A percentile compares a stretch with the other conserved stretches of the same genome.
These are phyloP conservation scores for Zaprionus nigranus DNA, from an alignment of 1,140 invertebrate species.

Conservation along the genomic window DNA sequence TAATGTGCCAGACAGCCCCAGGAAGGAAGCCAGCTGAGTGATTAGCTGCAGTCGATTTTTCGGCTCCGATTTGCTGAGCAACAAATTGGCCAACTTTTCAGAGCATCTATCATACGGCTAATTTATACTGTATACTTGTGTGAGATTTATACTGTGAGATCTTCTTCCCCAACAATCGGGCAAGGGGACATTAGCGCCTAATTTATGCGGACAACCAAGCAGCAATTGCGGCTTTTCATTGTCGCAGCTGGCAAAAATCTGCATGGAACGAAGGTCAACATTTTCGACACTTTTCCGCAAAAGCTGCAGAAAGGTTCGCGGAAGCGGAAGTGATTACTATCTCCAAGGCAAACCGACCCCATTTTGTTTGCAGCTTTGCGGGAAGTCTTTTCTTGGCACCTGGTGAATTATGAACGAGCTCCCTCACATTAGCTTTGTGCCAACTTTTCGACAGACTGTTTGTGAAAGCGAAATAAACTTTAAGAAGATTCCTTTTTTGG, in stretches of 20 bases:
- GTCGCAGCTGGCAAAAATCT: conserved; percentile 45
- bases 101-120: conserved; percentile 53
- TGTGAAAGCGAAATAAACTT: background rate
- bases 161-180: conserved; percentile 31
- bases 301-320: conserved; percentile 47
- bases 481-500: background rate
- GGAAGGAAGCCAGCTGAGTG: conserved; percentile 31
- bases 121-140: conserved; percentile 20
- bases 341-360: conserved; percentile 17
- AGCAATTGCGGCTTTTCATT: conserved; percentile 23
- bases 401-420: conserved; percentile 57
- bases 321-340: conserved; percentile 60
- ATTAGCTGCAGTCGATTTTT: conserved; percentile 51
- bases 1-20: conserved; percentile 39
- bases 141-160: background rate
- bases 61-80: conserved; percentile 17
- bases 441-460: conserved; percentile 5
- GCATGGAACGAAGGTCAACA: conserved; percentile 59
- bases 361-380: conserved; percentile 34
- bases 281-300: conserved; percentile 27
- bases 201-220: conserved; percentile 32
- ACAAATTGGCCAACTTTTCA: conserved; percentile 33
- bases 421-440: conserved; percentile 10
- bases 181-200: conserved; percentile 26
- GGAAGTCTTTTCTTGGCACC: conserved; percentile 14